Base-by-base conservation (phyloP, 2,797 vertebrate species). In the Melanotaenia pygmaea region DNA sequence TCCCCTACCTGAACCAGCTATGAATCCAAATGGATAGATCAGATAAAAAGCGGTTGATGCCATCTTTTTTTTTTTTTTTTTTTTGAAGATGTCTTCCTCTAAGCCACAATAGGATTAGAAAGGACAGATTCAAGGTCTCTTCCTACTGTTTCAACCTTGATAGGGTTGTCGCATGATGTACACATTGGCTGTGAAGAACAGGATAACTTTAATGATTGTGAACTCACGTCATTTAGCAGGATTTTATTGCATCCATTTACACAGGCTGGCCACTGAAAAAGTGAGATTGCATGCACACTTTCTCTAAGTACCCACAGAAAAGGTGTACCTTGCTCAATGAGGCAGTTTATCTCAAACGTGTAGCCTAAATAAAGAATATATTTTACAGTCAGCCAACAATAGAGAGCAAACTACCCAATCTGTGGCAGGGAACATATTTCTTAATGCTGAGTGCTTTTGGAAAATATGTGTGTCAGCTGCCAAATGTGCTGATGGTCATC, bases 401-500 rank as follows among this genome's bases (percentile, higher is more conserved):
- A 84, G 77, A 72, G 66, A 62, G 59, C 51, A 64, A 85, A 47
- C 62, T 76, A 43, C 38, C 51, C 51, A 3, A 16, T 64, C 70
- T n/a, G 45, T n/a, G 45, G 20, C 78, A 68, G 76, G 59, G 67
- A 72, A 77, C 78, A 65, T 63, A 80, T 87, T 76, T 72, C 76
- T 67, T 56, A 81, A 76, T 45, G 71, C 59, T 24, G 70, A 82
- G 80, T 72, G 76, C 74, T 77, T 54, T 70, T 78, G 73, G 86
- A 81, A 61, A n/a, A 81, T 83, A 85, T 88, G 80, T 87, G 80
- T 77, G 76, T 76, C 72, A 64, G 38, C 73, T 76, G 84, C 76
- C 79, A 82, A 83, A 70, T 75, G 58, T 22, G 20, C 72, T 51
- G 80, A 86, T 83, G 77, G 84, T 89, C 79, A 90, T 91, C 78